Evolutionary conservation across 2,113 vertebrate genomes (phyloP).

Genomic region (Dasyurus viverrinus): DNA sequence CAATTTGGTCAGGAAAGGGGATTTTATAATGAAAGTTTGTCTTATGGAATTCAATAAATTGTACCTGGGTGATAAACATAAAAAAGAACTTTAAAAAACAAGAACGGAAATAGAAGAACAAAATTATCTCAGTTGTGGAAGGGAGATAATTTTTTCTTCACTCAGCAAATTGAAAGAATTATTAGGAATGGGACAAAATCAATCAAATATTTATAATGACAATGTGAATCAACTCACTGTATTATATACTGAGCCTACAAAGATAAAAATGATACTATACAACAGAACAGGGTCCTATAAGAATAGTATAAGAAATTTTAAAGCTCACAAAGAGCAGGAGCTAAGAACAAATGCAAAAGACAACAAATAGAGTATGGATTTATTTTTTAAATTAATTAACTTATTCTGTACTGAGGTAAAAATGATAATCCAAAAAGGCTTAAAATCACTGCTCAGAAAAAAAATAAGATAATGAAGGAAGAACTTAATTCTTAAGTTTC

Average conservation of each 20-base stretch:
- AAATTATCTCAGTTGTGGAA: neutral
- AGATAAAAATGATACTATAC: neutral
- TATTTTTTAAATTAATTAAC: neutral
- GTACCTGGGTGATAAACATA: neutral
- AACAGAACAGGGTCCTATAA: neutral
- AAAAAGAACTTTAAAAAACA: neutral
- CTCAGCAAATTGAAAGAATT: neutral
- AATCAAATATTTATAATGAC: neutral
- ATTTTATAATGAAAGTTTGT: neutral
- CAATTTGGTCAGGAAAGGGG: neutral
- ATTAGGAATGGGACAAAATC: neutral
- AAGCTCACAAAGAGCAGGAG: neutral
- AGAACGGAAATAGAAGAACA: neutral
- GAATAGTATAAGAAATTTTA: neutral
- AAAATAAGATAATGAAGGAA: neutral
- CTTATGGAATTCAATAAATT: neutral
- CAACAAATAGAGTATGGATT: neutral
- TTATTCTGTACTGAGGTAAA: neutral
- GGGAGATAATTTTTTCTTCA: neutral
- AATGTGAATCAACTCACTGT: neutral
- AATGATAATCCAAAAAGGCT: neutral
- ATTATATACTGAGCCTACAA: neutral
- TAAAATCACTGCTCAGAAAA: neutral
- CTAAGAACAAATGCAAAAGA: neutral
- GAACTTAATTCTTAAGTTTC: neutral